phyloP scores from a whole-genome alignment of 2,888 invertebrate species.

The Dynastes hyllus region DNA sequence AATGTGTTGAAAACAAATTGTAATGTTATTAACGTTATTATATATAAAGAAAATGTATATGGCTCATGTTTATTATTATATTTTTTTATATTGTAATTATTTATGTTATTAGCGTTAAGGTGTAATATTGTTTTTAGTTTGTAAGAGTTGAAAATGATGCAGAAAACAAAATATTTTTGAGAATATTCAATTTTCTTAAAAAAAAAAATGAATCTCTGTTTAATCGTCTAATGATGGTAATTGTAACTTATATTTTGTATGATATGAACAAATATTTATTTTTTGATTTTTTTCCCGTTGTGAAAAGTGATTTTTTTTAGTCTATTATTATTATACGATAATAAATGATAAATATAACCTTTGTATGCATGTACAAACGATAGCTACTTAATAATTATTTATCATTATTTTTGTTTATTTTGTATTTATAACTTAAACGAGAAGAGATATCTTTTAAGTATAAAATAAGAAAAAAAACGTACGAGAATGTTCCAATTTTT shows the following conservation, averaged over 20 bases:
- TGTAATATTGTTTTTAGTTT: conserved; percentile 54
- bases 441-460: conserved; percentile 53
- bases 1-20: conserved; percentile 46
- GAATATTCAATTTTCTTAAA: background rate
- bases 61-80: conserved; percentile 57
- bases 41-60: conserved; percentile 48
- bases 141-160: conserved; percentile 1
- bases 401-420: conserved; percentile 64
- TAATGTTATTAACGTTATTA: no score
- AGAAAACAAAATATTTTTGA: conserved; percentile 15
- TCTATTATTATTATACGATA: conserved; percentile 15
- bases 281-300: conserved; percentile 60
- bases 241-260: conserved; percentile 51
- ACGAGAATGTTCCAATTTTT: conserved; percentile 51
- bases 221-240: conserved; percentile 6
- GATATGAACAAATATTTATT: conserved; percentile 48
- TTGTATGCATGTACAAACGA: conserved; percentile 68
- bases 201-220: conserved; percentile 30
- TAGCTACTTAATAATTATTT: conserved; percentile 66
- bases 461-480: conserved; percentile 3
- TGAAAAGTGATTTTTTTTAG: conserved; percentile 62
- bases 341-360: conserved; percentile 29
- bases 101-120: conserved; percentile 61
- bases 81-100: conserved; percentile 58
- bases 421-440: conserved; percentile 62